phyloP scores from a whole-genome alignment of 92 coral and sea anemone species.

The Porites rus region DNA sequence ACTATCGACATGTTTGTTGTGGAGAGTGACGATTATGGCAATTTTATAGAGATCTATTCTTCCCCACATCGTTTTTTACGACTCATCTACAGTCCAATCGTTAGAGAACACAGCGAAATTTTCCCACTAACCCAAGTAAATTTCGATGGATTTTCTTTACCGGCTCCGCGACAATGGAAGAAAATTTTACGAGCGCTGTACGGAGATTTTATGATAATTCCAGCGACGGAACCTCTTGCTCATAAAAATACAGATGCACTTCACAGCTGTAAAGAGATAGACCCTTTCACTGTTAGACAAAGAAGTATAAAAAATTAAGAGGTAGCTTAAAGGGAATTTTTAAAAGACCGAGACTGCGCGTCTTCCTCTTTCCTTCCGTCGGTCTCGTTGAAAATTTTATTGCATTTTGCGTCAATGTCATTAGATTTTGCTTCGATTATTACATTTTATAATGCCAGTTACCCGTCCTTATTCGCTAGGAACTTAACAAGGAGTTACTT shows the following conservation, averaged over 20 bases:
- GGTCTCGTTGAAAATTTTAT: too few species aligned
- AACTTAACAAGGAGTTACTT: too few species aligned
- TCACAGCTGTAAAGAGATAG: constrained; percentile 20
- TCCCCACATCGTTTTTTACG: not conserved
- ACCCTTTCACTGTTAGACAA: too few species aligned
- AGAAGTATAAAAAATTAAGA: too few species aligned
- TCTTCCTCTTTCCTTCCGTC: too few species aligned
- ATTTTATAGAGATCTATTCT: constrained; percentile 40
- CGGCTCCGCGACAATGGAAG: constrained; percentile 54
- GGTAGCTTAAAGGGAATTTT: too few species aligned
- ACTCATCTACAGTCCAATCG: constrained; percentile 26
- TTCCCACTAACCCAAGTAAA: constrained; percentile 50
- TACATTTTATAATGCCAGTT: too few species aligned
- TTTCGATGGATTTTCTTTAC: constrained; percentile 55
- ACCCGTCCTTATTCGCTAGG: too few species aligned
- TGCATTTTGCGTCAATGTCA: too few species aligned
- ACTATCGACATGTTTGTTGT: constrained; percentile 45
- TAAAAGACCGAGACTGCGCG: too few species aligned
- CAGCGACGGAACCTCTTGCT: not conserved
- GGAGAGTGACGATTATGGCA: constrained; percentile 33
- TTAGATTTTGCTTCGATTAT: too few species aligned
- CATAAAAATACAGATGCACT: constrained; percentile 22
- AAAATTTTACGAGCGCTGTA: constrained; percentile 15
- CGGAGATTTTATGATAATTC: constrained; percentile 41
- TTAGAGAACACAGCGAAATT: constrained; percentile 28